These are phyloP conservation scores for Florisuga fusca DNA, from an alignment of 2,797 vertebrate species.

Conservation along the genomic window DNA sequence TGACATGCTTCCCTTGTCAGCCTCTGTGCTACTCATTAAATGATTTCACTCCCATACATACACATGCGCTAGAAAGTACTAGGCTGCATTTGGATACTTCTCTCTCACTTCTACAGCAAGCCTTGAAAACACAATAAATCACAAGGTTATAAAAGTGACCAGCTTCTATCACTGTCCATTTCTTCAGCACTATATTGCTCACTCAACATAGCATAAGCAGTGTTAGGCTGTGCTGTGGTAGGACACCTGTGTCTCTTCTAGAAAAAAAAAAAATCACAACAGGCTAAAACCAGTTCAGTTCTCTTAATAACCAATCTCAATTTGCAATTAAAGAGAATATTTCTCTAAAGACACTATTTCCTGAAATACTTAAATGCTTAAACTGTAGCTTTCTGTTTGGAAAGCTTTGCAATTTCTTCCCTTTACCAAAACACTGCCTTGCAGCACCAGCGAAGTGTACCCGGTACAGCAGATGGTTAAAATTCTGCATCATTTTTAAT, in stretches of 20 bases:
- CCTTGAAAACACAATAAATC: not conserved
- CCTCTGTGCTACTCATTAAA: not conserved
- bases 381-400: not conserved
- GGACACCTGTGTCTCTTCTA: not conserved
- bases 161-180: not conserved
- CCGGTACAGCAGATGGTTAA: constrained; percentile 45
- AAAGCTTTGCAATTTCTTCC: not conserved
- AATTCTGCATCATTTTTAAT: constrained; percentile 49
- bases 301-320: not conserved
- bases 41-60: not conserved
- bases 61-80: not conserved
- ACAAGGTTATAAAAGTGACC: not conserved
- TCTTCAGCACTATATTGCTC: rapidly evolving
- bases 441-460: not conserved
- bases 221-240: not conserved
- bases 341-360: not conserved
- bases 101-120: not conserved
- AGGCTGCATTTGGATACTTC: not conserved
- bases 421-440: not conserved
- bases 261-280: not conserved
- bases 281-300: not conserved
- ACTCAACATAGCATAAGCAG: not conserved
- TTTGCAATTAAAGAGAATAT: rapidly evolving
- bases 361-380: not conserved
- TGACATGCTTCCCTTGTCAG: not conserved